Percentiles rank a stretch among this genome's conserved stretches.
phyloP scores from a whole-genome alignment of 2,797 vertebrate genomes.

The Esox lucius region DNA sequence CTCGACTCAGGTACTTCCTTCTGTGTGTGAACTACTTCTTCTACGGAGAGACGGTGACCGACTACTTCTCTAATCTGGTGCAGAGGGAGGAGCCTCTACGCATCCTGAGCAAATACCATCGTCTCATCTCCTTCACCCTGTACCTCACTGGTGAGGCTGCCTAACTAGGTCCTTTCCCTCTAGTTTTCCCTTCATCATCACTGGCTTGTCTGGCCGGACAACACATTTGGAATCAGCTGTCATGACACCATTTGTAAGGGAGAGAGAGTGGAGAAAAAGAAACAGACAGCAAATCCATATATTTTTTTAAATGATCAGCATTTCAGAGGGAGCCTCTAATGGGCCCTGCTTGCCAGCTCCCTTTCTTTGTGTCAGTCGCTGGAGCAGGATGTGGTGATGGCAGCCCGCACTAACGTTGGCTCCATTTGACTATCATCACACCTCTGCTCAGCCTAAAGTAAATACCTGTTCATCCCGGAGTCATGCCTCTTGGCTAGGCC shows the following conservation, averaged over 20 bases:
- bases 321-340: neutral
- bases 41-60: slow-evolving; percentile 95
- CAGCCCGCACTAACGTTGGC: too few species aligned
- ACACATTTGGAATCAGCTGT: neutral
- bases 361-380: slow-evolving; percentile 6
- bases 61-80: slow-evolving; percentile 97
- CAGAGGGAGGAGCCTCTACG: slow-evolving; percentile 94
- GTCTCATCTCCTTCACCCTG: slow-evolving; percentile 95
- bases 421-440: neutral
- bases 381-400: slow-evolving; percentile 67
- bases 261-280: neutral
- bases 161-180: neutral
- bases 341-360: neutral
- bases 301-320: neutral
- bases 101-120: slow-evolving; percentile 98
- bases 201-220: neutral
- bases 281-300: neutral
- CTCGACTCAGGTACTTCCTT: slow-evolving; percentile 89
- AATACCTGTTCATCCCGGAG: neutral
- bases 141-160: slow-evolving; percentile 86
- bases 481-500: neutral
- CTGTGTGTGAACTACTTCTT: slow-evolving; percentile 99
- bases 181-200: neutral
- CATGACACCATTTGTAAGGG: neutral
- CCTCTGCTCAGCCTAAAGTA: neutral